phyloP scores from a whole-genome alignment of 2,113 vertebrate genomes.

The Ellobius talpinus region DNA sequence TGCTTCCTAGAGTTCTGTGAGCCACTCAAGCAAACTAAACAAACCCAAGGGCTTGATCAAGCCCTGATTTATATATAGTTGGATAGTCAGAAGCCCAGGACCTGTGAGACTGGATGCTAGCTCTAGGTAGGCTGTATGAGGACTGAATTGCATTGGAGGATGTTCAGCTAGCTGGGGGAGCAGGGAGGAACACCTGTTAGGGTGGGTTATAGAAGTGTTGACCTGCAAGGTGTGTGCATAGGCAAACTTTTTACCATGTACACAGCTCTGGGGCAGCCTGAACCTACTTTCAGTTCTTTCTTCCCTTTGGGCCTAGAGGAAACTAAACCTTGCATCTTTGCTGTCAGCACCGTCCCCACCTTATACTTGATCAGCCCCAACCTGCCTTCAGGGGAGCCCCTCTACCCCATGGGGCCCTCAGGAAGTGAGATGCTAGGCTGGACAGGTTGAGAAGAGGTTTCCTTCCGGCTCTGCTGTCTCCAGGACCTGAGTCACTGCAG shows the following conservation, averaged over 20 bases:
- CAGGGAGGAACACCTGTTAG: not conserved
- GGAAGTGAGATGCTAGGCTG: not conserved
- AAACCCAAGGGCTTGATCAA: not conserved
- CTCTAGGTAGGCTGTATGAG: not conserved
- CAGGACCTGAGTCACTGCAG: not conserved
- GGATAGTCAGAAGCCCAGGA: not conserved
- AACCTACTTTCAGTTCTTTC: not conserved
- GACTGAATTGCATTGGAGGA: not conserved
- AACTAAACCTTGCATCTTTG: not conserved
- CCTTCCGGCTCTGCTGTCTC: not conserved
- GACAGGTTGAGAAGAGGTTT: not conserved
- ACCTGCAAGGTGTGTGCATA: not conserved
- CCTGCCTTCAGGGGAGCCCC: not conserved
- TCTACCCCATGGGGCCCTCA: rapidly evolving
- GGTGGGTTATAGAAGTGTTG: not conserved
- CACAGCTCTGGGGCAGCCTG: not conserved
- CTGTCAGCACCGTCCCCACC: no score
- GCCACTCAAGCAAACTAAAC: not conserved
- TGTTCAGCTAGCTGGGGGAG: not conserved
- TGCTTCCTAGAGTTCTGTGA: not conserved
- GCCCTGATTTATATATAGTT: not conserved
- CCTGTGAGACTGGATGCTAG: not conserved
- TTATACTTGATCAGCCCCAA: not conserved
- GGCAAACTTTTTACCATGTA: not conserved
- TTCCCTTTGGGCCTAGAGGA: not conserved